Evolutionary conservation across 1,140 invertebrate species (phyloP).

Genomic region (Pseudomyrmex flavicornis): DNA sequence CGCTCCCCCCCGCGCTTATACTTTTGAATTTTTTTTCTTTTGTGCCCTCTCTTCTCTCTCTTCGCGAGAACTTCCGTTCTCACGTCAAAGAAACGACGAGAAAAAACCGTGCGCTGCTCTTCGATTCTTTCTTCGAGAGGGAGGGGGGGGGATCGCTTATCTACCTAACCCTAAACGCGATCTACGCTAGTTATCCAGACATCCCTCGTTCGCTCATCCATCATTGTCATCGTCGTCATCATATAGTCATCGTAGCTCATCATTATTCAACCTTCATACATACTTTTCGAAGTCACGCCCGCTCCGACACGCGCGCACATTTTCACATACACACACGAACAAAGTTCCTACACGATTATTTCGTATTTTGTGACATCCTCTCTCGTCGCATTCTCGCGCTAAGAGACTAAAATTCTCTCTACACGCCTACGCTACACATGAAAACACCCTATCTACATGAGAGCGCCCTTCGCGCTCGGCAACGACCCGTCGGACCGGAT

Average conservation of each 20-base stretch:
- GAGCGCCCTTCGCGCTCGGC: conserved; percentile 69
- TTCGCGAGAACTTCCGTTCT: background rate
- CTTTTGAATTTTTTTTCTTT: conserved; percentile 9
- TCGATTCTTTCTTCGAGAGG: conserved; percentile 14
- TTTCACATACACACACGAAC: background rate
- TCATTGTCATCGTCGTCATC: conserved; percentile 65
- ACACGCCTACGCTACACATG: conserved; percentile 84
- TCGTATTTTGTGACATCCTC: conserved; percentile 35
- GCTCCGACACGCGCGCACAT: conserved; percentile 9
- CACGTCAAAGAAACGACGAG: background rate
- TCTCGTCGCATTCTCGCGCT: conserved; percentile 75
- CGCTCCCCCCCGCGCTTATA: conserved; percentile 68
- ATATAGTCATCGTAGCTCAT: conserved; percentile 61
- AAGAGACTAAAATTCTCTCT: conserved; percentile 82
- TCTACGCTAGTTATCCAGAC: conserved; percentile 73
- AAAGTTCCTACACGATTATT: background rate
- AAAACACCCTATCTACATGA: conserved; percentile 85
- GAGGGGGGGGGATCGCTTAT: conserved; percentile 73
- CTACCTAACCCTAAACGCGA: conserved; percentile 75
- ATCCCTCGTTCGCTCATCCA: conserved; percentile 67
- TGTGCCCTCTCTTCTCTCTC: background rate
- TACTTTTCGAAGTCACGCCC: conserved; percentile 59
- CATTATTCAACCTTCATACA: conserved; percentile 58
- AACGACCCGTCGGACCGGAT: conserved; percentile 50
- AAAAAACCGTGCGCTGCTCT: conserved; percentile 14